A percentile compares a stretch with the other conserved stretches of the same genome.
These are phyloP conservation scores for Drosophila bipectinata DNA, from an alignment of 1,140 invertebrate species.

Conservation along the genomic window DNA sequence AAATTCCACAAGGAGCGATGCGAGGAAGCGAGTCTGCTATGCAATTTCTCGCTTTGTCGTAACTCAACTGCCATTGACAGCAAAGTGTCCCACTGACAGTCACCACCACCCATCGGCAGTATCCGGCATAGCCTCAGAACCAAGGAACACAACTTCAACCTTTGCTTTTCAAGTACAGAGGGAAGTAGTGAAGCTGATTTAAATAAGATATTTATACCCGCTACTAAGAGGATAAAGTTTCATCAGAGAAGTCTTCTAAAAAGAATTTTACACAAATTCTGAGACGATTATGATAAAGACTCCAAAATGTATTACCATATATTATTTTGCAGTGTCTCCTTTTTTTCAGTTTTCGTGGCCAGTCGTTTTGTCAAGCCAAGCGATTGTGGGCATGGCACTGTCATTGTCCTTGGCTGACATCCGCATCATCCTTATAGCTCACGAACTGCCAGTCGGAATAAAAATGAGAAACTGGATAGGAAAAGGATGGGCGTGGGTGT, in stretches of 20 bases:
- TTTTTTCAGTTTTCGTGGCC: slow-evolving; percentile 6
- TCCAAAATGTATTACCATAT: neutral
- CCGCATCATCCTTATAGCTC: slow-evolving; percentile 16
- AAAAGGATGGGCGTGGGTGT: neutral
- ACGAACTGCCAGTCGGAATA: neutral
- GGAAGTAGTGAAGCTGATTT: neutral
- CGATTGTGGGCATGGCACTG: slow-evolving; percentile 41
- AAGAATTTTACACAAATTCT: neutral
- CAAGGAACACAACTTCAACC: slow-evolving; percentile 27
- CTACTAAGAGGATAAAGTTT: neutral
- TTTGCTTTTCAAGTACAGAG: slow-evolving; percentile 16
- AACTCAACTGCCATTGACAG: slow-evolving; percentile 65
- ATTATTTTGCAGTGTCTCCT: neutral
- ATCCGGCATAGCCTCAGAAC: slow-evolving; percentile 10
- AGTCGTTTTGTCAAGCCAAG: slow-evolving; percentile 53
- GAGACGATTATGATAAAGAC: neutral
- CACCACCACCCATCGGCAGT: neutral
- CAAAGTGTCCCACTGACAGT: slow-evolving; percentile 38
- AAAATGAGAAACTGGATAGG: neutral
- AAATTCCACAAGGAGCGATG: slow-evolving; percentile 29
- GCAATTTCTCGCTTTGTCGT: slow-evolving; percentile 67
- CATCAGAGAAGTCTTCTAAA: too few relatives aligned
- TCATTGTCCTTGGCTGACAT: slow-evolving; percentile 44
- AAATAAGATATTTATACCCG: neutral
- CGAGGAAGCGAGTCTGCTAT: slow-evolving; percentile 28